Evolutionary conservation across 2,888 invertebrate genomes (phyloP), one percentile per base, ranked within the genome.

Genomic region (Eupithecia insigniata): DNA sequence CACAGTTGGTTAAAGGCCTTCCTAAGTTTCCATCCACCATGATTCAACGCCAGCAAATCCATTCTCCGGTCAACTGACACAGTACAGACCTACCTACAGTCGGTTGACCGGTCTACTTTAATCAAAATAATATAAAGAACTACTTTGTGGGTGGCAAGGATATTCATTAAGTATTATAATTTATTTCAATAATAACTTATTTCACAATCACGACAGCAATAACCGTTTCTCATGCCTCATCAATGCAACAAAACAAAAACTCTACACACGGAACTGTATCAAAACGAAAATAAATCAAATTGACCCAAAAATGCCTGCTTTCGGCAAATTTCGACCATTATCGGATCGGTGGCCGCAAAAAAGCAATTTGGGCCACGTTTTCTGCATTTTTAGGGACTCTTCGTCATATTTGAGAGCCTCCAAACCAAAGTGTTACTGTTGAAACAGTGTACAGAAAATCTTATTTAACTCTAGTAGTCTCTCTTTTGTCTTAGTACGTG

Each of bases 201-300:
- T 55, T 55, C 14, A 26, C 55, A 55, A 55, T 55, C 55, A 55
- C 22, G 26, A 26, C 55, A 55, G 4, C 55, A 84, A 82, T 81
- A 81, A 80, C 74, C 70, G 73, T 76, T 76, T 79, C 77, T 66
- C 80, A 79, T 61, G 74, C 82, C 79, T 84, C 88, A 86, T 87
- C 86, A 88, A 87, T 85, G 85, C 82, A 80, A 83, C 83, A 46
- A 85, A 78, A 82, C 80, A 83, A 78, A 51, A 80, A 74, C 70
- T 69, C 74, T 69, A 75, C 76, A 80, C 76, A 83, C 84, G 84
- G 86, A 92, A 91, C 87, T 92, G 90, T 92, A 93, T 90, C 93
- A 92, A 92, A 92, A 87, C 82, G 86, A 85, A 86, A 83, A 92
- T 92, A 92, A 92, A 92, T 93, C 92, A 93, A 90, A 91, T 85